phyloP scores from a whole-genome alignment of 2,113 vertebrate species.

The Pseudorectes ferrugineus region DNA sequence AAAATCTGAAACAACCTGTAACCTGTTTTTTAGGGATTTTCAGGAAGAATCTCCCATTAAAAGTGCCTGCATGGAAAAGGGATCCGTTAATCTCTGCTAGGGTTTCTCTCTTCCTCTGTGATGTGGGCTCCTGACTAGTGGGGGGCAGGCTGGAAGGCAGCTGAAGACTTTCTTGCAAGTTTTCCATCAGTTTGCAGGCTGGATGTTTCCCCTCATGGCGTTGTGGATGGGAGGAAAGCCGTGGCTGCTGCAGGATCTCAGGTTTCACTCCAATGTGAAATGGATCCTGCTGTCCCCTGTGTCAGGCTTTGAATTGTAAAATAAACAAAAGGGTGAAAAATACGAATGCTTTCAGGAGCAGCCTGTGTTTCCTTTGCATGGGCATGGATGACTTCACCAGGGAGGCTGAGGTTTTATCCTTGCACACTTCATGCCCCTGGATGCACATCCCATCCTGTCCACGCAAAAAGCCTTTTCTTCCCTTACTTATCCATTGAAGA shows the following conservation, averaged over 20 bases:
- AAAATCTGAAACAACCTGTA: background rate
- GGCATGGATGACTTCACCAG: background rate
- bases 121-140: background rate
- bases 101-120: background rate
- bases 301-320: background rate
- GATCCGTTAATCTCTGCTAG: background rate
- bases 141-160: background rate
- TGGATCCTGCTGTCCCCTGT: accelerated
- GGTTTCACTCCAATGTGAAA: background rate
- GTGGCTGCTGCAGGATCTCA: background rate
- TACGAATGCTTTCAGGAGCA: accelerated
- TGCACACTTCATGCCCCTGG: background rate
- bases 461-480: background rate
- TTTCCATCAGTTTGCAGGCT: background rate
- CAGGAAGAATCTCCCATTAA: background rate
- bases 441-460: background rate
- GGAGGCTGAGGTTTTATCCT: background rate
- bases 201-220: background rate
- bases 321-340: background rate
- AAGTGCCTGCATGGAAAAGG: background rate
- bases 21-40: background rate
- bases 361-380: background rate
- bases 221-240: background rate
- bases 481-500: background rate
- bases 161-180: background rate